Evolutionary conservation across 2,113 vertebrate species (phyloP), one percentile per base, ranked within the genome.

Genomic region (Arothron firmamentum): DNA sequence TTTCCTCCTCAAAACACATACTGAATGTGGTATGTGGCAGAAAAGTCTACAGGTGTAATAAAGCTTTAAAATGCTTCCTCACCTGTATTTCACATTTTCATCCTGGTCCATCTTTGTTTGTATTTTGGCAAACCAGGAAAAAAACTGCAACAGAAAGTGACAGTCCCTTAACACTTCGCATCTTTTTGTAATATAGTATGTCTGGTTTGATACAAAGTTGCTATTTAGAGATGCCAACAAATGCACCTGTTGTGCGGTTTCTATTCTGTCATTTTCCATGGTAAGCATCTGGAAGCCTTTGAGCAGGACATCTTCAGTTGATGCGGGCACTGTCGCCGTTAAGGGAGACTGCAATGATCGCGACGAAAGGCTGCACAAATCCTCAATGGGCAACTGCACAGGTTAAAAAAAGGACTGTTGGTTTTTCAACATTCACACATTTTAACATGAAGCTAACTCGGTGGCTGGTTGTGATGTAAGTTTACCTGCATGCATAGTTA

Each of bases 71-170:
- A 63, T 21, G 48, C 5, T 17, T 3, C 20, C 14, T 11, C 69
- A 98, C 97, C 95, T 95, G 72, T 96, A 96, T 77, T 96, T 96
- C 31, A 88, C 87, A 57, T 85, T 94, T 85, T 98, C 94, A 62
- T 98, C 95, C 81, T 94, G 94, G 85, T 97, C 95, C 95, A 98
- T 97, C 78, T 92, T 93, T 46, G 88, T 83, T 72, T 96, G 95
- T 28, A 99, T 86, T 70, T 94, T 94, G 71, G 95, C 95, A 90
- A 99, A 98, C 94, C 96, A 98, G 34, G 95, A 92, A 73, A 96
- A 99, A 84, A 98, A 99, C 97, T 99, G 80, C 67, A 90, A 89
- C 58, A 85, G 47, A 65, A 82, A 63, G 12, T 11, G 1, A 6
- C 34, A 50, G 13, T 2, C 21, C 4, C 28, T 66, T 57, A 71